Evolutionary conservation across 2,888 invertebrate species (phyloP).

Genomic region (Odontomyia ornata): DNA sequence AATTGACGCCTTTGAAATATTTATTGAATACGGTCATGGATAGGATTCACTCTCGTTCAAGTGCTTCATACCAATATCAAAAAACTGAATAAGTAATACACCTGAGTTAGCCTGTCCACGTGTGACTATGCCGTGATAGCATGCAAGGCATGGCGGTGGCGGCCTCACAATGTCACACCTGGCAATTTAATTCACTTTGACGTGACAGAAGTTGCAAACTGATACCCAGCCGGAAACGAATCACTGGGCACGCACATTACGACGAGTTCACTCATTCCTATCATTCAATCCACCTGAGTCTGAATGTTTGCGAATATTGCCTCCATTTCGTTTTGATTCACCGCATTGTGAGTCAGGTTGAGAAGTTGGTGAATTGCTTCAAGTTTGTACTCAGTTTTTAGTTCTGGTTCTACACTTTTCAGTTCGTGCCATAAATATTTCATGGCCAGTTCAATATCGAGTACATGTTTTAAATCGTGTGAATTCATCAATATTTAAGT

Average conservation of each 20-base stretch:
- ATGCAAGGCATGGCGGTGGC: conserved; percentile 28
- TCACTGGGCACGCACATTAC: conserved; percentile 48
- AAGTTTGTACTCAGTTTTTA: neutral
- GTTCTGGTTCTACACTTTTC: conserved; percentile 27
- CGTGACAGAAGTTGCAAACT: conserved; percentile 49
- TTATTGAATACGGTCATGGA: conserved; percentile 38
- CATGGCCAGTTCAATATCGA: conserved; percentile 40
- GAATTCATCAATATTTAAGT: conserved; percentile 4
- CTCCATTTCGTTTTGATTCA: conserved; percentile 32
- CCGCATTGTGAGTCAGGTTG: too few species aligned
- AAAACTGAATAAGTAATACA: neutral
- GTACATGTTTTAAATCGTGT: conserved; percentile 18
- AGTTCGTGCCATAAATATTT: conserved; percentile 48
- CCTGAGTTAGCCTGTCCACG: neutral
- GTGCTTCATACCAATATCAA: too few species aligned
- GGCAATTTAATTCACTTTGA: conserved; percentile 46
- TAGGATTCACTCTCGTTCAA: too few species aligned
- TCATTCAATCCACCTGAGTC: neutral
- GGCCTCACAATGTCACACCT: conserved; percentile 49
- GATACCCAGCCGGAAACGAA: conserved; percentile 48
- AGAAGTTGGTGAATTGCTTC: too few species aligned
- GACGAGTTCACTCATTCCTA: too few species aligned
- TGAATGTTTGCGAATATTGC: conserved; percentile 13
- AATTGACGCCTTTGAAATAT: neutral
- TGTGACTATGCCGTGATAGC: conserved; percentile 29